These are phyloP conservation scores for Halcyon smyrnensis DNA, from an alignment of 2,797 vertebrate species.

Conservation along the genomic window DNA sequence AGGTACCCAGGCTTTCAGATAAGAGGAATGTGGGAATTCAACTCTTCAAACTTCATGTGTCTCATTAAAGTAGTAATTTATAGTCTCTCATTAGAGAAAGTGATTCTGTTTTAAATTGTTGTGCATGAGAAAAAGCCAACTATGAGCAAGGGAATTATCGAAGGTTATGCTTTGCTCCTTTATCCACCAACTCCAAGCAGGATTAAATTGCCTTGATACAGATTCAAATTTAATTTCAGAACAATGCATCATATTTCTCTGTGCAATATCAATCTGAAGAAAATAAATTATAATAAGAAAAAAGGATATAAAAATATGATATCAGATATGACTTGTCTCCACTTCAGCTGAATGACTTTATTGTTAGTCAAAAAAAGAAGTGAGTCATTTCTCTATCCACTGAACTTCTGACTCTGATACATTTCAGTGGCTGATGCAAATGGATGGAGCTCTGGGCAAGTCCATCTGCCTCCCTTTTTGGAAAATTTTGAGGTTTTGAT, in stretches of 20 bases:
- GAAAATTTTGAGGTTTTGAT: slow-evolving; percentile 1
- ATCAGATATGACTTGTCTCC: slow-evolving; percentile 62
- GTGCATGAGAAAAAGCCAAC: slow-evolving; percentile 48
- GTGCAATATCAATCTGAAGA: slow-evolving; percentile 39
- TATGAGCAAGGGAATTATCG: slow-evolving; percentile 38
- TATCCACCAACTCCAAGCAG: slow-evolving; percentile 27
- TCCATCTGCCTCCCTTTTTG: neutral
- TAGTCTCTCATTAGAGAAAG: slow-evolving; percentile 56
- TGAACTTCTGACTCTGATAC: slow-evolving; percentile 55
- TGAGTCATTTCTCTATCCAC: slow-evolving; percentile 26
- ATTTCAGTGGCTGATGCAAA: neutral
- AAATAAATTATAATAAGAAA: slow-evolving; percentile 58
- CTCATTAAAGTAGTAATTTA: slow-evolving; percentile 66
- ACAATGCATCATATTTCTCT: slow-evolving; percentile 62
- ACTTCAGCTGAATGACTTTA: slow-evolving; percentile 63
- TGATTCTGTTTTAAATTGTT: slow-evolving; percentile 57
- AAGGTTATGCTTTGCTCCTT: slow-evolving; percentile 49
- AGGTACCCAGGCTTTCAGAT: slow-evolving; percentile 25
- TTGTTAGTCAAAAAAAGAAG: slow-evolving; percentile 42
- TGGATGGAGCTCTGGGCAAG: neutral
- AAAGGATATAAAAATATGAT: slow-evolving; percentile 48
- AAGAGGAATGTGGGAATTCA: slow-evolving; percentile 51
- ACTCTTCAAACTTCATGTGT: slow-evolving; percentile 45
- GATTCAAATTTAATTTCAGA: slow-evolving; percentile 72
- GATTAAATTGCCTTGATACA: slow-evolving; percentile 66